Conservation (phyloP, 35 echinoderm and acorn worm species). For the Apostichopus parvimensis region DNA sequence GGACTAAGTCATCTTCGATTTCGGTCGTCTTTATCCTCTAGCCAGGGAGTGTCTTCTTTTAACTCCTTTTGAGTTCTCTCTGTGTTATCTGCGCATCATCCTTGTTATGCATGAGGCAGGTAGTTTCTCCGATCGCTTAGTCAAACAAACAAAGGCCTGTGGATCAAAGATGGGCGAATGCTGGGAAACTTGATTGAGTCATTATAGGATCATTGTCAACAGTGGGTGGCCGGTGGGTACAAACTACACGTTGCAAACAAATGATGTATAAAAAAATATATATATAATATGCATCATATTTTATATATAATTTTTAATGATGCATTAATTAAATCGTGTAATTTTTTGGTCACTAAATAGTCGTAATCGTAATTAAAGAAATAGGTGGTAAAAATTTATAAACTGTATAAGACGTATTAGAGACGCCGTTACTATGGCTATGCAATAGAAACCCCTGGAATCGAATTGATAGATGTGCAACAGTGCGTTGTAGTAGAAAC, state of each 20-base stretch:
- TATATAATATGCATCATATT: neutral
- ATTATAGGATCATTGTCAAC: conserved; percentile 26
- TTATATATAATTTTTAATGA: neutral
- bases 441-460: too few relatives aligned
- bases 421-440: too few relatives aligned
- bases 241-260: neutral
- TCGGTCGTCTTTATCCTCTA: neutral
- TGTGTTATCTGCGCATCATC: neutral
- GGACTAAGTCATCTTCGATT: conserved; percentile 18
- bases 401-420: too few relatives aligned
- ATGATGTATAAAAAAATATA: too few relatives aligned
- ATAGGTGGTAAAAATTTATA: too few relatives aligned
- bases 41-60: neutral
- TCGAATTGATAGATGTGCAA: too few relatives aligned
- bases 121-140: neutral
- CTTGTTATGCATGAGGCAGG: conserved; percentile 1
- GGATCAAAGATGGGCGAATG: conserved; percentile 16
- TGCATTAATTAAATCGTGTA: neutral
- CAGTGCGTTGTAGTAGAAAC: too few relatives aligned
- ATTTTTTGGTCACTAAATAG: neutral
- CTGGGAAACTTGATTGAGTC: conserved; percentile 8
- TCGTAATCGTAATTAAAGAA: too few relatives aligned
- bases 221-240: conserved; percentile 5
- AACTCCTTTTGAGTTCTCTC: too few relatives aligned
- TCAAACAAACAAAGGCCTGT: conserved; percentile 13